These are phyloP conservation scores for Caenorhabditis tropicalis DNA, from an alignment of 1,140 invertebrate genomes.

Conservation along the genomic window DNA sequence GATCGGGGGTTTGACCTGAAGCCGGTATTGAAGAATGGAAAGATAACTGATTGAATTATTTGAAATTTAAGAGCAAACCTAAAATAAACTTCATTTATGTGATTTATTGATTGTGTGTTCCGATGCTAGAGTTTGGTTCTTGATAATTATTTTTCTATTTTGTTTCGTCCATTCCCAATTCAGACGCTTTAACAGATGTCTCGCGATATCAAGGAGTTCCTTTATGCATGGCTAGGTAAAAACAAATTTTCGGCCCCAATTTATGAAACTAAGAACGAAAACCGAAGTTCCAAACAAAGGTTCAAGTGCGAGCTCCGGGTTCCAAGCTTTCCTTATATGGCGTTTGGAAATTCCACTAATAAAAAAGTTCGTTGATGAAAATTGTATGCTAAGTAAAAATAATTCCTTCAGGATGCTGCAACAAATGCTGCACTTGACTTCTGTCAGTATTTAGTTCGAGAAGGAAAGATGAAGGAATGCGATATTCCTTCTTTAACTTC, in stretches of 20 bases:
- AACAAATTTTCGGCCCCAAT: not conserved
- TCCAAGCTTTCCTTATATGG: constrained; percentile 1
- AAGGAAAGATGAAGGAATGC: constrained; percentile 26
- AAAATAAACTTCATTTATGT: too few species aligned
- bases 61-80: not conserved
- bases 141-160: too few species aligned
- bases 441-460: constrained; percentile 25
- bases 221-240: constrained; percentile 49
- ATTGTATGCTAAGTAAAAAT: not conserved
- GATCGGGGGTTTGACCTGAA: constrained; percentile 1
- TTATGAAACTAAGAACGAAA: constrained; percentile 10
- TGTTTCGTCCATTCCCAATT: too few species aligned
- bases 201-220: constrained; percentile 15
- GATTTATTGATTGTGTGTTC: too few species aligned
- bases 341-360: constrained; percentile 44
- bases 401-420: constrained; percentile 38
- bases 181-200: not conserved
- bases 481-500: constrained; percentile 7
- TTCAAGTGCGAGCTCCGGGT: constrained; percentile 46
- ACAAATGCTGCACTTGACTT: constrained; percentile 50
- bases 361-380: constrained; percentile 24
- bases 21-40: not conserved
- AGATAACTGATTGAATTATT: not conserved
- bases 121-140: too few species aligned
- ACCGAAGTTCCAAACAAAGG: not conserved